Evolutionary conservation across 37 sponge, comb jelly and placozoan species (phyloP).

Genomic region (Ephydatia muelleri): DNA sequence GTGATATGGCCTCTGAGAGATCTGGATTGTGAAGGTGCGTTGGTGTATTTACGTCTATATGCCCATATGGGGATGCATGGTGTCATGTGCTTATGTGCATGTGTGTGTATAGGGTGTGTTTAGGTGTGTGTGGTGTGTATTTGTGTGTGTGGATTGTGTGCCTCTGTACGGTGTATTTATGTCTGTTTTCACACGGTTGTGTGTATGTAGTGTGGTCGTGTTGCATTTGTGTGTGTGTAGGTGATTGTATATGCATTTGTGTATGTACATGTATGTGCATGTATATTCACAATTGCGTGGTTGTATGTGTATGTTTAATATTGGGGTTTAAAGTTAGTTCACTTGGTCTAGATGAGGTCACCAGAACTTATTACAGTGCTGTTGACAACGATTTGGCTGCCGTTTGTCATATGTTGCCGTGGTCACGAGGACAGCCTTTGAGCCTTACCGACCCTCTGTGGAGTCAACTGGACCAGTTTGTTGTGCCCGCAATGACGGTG

Average conservation of each 20-base stretch:
- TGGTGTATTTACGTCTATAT: too few relatives aligned
- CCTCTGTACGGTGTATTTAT: too few relatives aligned
- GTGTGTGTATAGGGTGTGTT: too few relatives aligned
- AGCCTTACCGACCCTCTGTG: slow-evolving; percentile 53
- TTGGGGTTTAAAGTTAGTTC: not conserved
- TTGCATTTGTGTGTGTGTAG: too few relatives aligned
- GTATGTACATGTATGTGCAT: too few relatives aligned
- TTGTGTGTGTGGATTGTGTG: too few relatives aligned
- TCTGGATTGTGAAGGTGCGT: slow-evolving; percentile 54
- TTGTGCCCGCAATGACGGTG: slow-evolving; percentile 18
- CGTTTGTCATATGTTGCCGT: slow-evolving; percentile 54
- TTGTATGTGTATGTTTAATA: not conserved
- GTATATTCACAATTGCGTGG: too few relatives aligned
- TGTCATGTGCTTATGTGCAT: too few relatives aligned
- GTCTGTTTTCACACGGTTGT: too few relatives aligned
- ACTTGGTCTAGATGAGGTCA: slow-evolving; percentile 49
- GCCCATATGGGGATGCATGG: too few relatives aligned
- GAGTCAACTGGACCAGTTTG: slow-evolving; percentile 34
- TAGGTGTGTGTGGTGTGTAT: not conserved
- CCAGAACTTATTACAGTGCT: slow-evolving; percentile 43
- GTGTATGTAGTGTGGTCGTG: too few relatives aligned
- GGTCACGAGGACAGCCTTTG: slow-evolving; percentile 49
- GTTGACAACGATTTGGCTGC: slow-evolving; percentile 23
- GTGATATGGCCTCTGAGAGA: slow-evolving; percentile 83
- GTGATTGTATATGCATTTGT: too few relatives aligned